Conservation (phyloP, 1,140 invertebrate species). For the Hyposmocoma kahamanoa region DNA sequence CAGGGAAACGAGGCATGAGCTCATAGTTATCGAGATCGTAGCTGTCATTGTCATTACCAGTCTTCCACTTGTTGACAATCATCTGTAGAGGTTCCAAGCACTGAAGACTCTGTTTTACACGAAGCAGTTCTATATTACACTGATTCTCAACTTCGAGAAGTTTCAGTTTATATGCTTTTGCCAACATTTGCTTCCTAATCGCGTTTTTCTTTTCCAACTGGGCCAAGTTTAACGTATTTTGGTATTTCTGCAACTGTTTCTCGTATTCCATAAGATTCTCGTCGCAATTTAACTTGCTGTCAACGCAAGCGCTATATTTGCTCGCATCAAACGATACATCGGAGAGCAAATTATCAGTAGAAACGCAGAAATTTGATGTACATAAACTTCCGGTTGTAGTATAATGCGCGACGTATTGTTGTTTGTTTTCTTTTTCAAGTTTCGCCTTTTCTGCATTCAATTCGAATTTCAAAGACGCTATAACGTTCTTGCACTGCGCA, state of each 20-base stretch:
- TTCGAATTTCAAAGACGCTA: slow-evolving; percentile 51
- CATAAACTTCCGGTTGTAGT: not conserved
- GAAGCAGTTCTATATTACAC: slow-evolving; percentile 72
- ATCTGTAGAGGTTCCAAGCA: slow-evolving; percentile 69
- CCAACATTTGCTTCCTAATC: slow-evolving; percentile 65
- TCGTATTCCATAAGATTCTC: slow-evolving; percentile 64
- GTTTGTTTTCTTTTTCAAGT: slow-evolving; percentile 34
- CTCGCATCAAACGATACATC: slow-evolving; percentile 4
- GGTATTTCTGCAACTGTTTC: slow-evolving; percentile 58
- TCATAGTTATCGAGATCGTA: slow-evolving; percentile 49
- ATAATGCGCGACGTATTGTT: not conserved
- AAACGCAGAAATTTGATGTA: not conserved
- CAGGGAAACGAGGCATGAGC: slow-evolving; percentile 51
- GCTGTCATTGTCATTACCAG: slow-evolving; percentile 21
- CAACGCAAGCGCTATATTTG: slow-evolving; percentile 33
- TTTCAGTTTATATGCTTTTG: slow-evolving; percentile 66
- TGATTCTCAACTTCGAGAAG: slow-evolving; percentile 74
- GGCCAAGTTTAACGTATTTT: slow-evolving; percentile 59
- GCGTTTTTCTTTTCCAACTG: slow-evolving; percentile 63
- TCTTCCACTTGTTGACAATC: slow-evolving; percentile 56
- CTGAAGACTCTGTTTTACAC: slow-evolving; percentile 71
- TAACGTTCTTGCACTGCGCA: slow-evolving; percentile 44
- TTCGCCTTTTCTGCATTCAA: slow-evolving; percentile 50
- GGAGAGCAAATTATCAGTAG: not conserved
- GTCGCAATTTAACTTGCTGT: slow-evolving; percentile 47